Evolutionary conservation across 2,797 vertebrate species (phyloP).

Genomic region (Apogon hyalosoma): DNA sequence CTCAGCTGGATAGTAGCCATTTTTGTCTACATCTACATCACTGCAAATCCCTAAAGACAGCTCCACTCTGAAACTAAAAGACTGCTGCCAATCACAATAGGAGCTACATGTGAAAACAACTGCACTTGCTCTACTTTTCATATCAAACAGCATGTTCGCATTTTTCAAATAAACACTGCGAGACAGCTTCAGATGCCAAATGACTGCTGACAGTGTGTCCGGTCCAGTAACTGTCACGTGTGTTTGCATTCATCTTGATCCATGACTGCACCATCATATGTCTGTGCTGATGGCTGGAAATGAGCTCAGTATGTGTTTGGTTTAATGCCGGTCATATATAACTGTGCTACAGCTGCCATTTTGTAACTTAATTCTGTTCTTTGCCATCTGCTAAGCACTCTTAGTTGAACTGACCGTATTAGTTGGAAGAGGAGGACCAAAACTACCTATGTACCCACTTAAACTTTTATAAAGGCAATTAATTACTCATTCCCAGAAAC

Average conservation of each 20-base stretch:
- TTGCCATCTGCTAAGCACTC: neutral
- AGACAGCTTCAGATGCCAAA: constrained; percentile 10
- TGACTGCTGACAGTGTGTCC: constrained; percentile 14
- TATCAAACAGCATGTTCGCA: constrained; percentile 1
- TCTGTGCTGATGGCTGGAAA: neutral
- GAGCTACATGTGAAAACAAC: constrained; percentile 20
- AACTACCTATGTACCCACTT: constrained; percentile 12
- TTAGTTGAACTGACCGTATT: constrained; percentile 14
- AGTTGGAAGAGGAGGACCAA: constrained; percentile 21
- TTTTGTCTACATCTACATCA: constrained; percentile 38
- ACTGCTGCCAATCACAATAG: constrained; percentile 20
- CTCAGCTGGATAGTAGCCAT: constrained; percentile 50
- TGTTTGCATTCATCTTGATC: constrained; percentile 4
- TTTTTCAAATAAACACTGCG: constrained; percentile 33
- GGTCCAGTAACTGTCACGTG: constrained; percentile 3
- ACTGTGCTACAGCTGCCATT: constrained; percentile 8
- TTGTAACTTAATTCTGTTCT: constrained; percentile 3
- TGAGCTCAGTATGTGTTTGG: constrained; percentile 1
- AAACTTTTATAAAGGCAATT: constrained; percentile 7
- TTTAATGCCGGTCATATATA: constrained; percentile 7
- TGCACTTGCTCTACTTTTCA: neutral
- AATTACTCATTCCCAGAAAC: neutral
- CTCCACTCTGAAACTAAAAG: constrained; percentile 16
- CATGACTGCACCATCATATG: neutral
- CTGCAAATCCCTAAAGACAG: constrained; percentile 21